Evolutionary conservation across 2,113 vertebrate species (phyloP).

Genomic region (Malaclemys terrapin): DNA sequence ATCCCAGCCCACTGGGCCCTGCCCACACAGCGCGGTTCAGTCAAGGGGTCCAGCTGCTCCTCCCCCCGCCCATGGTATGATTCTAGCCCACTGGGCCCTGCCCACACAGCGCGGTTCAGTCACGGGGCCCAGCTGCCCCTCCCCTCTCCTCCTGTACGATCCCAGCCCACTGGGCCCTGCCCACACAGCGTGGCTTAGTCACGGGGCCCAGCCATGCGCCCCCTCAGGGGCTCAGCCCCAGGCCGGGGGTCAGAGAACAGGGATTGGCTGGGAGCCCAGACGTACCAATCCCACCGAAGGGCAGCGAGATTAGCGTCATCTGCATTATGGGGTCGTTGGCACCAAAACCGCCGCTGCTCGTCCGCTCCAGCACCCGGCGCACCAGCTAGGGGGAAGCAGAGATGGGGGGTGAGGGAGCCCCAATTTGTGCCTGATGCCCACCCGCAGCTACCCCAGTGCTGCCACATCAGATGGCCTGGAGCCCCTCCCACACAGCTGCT

Average conservation of each 20-base stretch:
- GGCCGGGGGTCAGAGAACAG: background rate
- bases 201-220: background rate
- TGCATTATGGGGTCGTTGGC: constrained; percentile 88
- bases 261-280: background rate
- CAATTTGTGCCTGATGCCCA: background rate
- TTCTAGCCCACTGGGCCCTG: background rate
- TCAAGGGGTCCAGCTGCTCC: background rate
- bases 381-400: background rate
- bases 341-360: constrained; percentile 88
- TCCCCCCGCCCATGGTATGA: too few species aligned
- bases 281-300: constrained; percentile 90
- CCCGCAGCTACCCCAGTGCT: too few species aligned
- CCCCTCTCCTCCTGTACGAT: background rate
- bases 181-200: too few species aligned
- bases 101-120: background rate
- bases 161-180: background rate
- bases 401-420: background rate
- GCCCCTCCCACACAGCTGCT: too few species aligned
- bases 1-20: background rate
- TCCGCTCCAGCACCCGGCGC: constrained; percentile 68
- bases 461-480: too few species aligned
- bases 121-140: background rate
- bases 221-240: background rate
- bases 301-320: constrained; percentile 80
- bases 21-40: background rate